A percentile compares a stretch with the other conserved stretches of the same genome.
Evolutionary conservation across 2,888 invertebrate genomes (phyloP).

Genomic region (Dicranocentrus wangi): DNA sequence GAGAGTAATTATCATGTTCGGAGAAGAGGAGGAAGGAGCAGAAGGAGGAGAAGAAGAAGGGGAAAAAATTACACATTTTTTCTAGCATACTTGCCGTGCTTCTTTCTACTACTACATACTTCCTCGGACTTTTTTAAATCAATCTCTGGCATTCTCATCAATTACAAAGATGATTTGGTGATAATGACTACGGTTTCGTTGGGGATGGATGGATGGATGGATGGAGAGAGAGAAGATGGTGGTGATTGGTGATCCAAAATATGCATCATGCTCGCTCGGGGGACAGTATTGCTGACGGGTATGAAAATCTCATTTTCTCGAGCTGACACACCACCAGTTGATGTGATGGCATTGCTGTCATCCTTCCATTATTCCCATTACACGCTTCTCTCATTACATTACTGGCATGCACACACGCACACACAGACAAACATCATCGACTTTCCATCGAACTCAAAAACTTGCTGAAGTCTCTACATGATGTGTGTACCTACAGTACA

Average conservation of each 20-base stretch:
- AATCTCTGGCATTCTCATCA: constrained; percentile 31
- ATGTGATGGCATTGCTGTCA: constrained; percentile 24
- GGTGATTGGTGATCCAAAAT: constrained; percentile 60
- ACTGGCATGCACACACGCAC: constrained; percentile 34
- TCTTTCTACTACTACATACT: too few relatives aligned
- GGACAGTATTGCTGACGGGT: constrained; percentile 57
- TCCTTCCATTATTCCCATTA: constrained; percentile 47
- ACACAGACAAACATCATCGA: constrained; percentile 9
- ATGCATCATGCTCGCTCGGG: constrained; percentile 49
- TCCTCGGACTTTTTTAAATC: too few relatives aligned
- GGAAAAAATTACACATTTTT: too few relatives aligned
- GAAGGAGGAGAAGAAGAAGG: too few relatives aligned
- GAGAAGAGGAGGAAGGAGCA: too few relatives aligned
- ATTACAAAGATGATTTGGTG: constrained; percentile 55
- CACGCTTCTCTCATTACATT: constrained; percentile 42
- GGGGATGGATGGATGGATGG: constrained; percentile 33
- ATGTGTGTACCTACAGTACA: too few relatives aligned
- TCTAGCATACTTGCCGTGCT: too few relatives aligned
- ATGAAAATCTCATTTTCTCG: constrained; percentile 66
- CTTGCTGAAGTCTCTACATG: background rate
- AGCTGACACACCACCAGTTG: constrained; percentile 41
- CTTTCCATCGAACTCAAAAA: constrained; percentile 19
- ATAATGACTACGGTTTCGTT: constrained; percentile 34
- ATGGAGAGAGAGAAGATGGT: too few relatives aligned
- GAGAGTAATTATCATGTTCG: too few relatives aligned